A percentile compares a stretch with the other conserved stretches of the same genome.
These are phyloP conservation scores for Numenius phaeopus DNA, from an alignment of 2,797 vertebrate species.

Conservation along the genomic window DNA sequence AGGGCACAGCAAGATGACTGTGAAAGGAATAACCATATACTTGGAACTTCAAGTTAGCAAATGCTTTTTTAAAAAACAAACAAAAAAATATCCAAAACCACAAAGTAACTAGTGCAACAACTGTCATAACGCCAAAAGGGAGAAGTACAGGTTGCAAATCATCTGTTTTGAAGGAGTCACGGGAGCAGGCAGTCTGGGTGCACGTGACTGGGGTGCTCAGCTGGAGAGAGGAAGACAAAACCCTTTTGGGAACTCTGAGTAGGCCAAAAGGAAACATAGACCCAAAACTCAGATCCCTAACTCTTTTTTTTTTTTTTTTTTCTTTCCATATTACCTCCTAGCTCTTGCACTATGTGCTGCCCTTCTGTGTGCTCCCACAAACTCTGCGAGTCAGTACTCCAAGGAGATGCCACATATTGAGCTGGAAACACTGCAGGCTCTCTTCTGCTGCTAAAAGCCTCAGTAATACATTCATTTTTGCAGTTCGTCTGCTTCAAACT, in stretches of 20 bases:
- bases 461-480: background rate
- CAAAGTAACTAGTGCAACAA: background rate
- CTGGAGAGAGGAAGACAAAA: background rate
- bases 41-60: background rate
- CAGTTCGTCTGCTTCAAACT: background rate
- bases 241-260: background rate
- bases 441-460: background rate
- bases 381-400: background rate
- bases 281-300: background rate
- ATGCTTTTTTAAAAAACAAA: background rate
- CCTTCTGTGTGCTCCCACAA: background rate
- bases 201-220: background rate
- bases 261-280: background rate
- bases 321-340: background rate
- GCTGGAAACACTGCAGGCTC: background rate
- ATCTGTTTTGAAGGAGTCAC: background rate
- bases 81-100: fast-evolving
- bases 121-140: background rate
- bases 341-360: background rate
- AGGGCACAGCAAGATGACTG: background rate
- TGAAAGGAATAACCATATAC: background rate
- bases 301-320: background rate
- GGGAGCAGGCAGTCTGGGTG: background rate
- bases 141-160: background rate
- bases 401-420: background rate